Conservation (phyloP, 2,113 vertebrate genomes). For the Eublepharis macularius region DNA sequence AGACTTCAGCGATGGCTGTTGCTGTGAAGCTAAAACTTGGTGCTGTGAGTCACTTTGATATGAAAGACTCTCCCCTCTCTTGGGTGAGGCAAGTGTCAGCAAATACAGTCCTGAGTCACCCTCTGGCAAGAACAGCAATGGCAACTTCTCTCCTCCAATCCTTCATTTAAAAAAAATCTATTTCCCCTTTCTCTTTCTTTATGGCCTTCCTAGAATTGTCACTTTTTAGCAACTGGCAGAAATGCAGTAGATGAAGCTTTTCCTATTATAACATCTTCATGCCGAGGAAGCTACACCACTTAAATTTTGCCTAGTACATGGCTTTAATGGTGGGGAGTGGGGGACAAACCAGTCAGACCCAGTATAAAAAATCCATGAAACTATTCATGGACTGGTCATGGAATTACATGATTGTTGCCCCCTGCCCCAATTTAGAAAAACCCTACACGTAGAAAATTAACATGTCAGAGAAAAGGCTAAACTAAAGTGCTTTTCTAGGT, state of each 20-base stretch:
- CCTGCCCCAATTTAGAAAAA: not conserved
- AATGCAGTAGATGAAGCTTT: not conserved
- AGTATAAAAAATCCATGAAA: not conserved
- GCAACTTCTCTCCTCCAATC: not conserved
- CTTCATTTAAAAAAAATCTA: not conserved
- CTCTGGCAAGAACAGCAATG: fast-evolving
- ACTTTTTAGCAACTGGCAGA: not conserved
- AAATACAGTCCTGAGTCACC: conserved; percentile 1
- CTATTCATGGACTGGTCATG: too few relatives aligned
- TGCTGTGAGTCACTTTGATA: not conserved
- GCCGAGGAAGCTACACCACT: not conserved
- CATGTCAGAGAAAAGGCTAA: not conserved
- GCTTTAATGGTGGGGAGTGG: not conserved
- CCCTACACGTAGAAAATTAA: not conserved
- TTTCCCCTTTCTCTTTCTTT: not conserved
- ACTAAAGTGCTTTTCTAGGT: not conserved
- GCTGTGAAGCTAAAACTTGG: not conserved
- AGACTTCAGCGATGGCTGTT: not conserved
- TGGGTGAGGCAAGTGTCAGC: conserved; percentile 24
- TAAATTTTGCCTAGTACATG: not conserved
- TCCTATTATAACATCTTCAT: not conserved
- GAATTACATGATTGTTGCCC: not conserved
- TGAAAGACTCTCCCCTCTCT: not conserved
- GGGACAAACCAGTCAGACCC: not conserved
- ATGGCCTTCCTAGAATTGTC: not conserved